phyloP scores from a whole-genome alignment of 2,888 invertebrate species.

The Ophonus ardosiacus region DNA sequence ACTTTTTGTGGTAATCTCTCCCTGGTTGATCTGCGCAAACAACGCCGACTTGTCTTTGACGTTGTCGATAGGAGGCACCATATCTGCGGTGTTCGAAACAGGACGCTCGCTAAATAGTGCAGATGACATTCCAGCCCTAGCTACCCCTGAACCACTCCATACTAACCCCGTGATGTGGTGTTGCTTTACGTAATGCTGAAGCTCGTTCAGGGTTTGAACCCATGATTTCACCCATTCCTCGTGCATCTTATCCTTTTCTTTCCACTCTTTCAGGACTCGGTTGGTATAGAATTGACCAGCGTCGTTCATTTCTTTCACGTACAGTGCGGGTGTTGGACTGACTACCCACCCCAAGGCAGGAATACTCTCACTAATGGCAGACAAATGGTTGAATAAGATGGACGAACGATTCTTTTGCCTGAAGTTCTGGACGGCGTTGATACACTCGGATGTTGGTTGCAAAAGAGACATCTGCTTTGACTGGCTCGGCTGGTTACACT shows the following conservation, averaged over 20 bases:
- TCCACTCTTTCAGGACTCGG: slow-evolving; percentile 98
- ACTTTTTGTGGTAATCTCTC: slow-evolving; percentile 91
- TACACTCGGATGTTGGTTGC: slow-evolving; percentile 90
- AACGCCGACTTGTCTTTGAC: slow-evolving; percentile 88
- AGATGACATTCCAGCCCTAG: slow-evolving; percentile 77
- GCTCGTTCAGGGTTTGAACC: slow-evolving; percentile 89
- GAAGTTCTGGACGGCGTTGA: slow-evolving; percentile 89
- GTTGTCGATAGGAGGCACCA: slow-evolving; percentile 75
- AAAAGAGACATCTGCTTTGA: slow-evolving; percentile 85
- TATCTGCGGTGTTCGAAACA: slow-evolving; percentile 79
- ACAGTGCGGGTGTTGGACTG: slow-evolving; percentile 94
- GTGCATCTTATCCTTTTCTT: slow-evolving; percentile 94
- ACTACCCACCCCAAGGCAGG: slow-evolving; percentile 98
- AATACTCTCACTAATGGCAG: slow-evolving; percentile 96
- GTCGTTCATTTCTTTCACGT: slow-evolving; percentile 98
- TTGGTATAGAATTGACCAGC: slow-evolving; percentile 99
- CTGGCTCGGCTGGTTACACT: slow-evolving; percentile 86
- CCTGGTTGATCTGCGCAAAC: slow-evolving; percentile 96
- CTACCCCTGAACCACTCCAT: slow-evolving; percentile 85
- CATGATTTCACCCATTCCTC: slow-evolving; percentile 97
- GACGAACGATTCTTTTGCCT: slow-evolving; percentile 94
- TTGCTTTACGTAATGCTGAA: slow-evolving; percentile 95
- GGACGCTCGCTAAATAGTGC: slow-evolving; percentile 81
- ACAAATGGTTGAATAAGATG: slow-evolving; percentile 94
- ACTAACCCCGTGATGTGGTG: slow-evolving; percentile 97